These are phyloP conservation scores for Herminia tarsipennalis DNA, from an alignment of 2,888 invertebrate genomes.

Conservation along the genomic window DNA sequence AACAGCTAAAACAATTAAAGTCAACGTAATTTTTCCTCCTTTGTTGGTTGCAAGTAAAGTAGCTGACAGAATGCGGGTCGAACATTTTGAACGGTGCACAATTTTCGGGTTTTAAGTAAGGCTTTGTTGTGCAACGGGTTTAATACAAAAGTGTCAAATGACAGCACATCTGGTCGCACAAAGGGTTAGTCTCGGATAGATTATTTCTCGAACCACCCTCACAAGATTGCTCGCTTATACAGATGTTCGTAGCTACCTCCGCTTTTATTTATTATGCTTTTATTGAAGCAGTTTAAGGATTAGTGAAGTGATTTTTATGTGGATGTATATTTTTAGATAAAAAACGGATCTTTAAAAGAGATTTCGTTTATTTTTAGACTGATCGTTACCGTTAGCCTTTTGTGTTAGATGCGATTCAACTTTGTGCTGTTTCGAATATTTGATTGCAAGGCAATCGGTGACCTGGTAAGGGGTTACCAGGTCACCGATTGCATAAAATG, in stretches of 20 bases:
- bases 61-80: slow-evolving; percentile 79
- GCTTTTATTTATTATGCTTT: slow-evolving; percentile 54
- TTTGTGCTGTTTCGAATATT: too few species aligned
- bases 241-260: slow-evolving; percentile 68
- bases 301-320: slow-evolving; percentile 42
- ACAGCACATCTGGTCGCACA: slow-evolving; percentile 84
- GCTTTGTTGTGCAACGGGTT: slow-evolving; percentile 84
- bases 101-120: slow-evolving; percentile 84
- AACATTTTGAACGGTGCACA: slow-evolving; percentile 79
- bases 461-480: too few species aligned
- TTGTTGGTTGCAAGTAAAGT: slow-evolving; percentile 58
- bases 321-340: slow-evolving; percentile 16
- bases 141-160: slow-evolving; percentile 86
- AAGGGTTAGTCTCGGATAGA: slow-evolving; percentile 83
- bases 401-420: background rate
- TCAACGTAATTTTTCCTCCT: slow-evolving; percentile 32
- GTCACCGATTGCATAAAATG: too few species aligned
- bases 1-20: background rate
- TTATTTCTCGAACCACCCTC: slow-evolving; percentile 84
- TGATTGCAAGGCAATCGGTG: too few species aligned
- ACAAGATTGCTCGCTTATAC: slow-evolving; percentile 82
- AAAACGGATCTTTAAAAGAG: too few species aligned
- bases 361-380: background rate
- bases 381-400: background rate
- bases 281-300: slow-evolving; percentile 52